Evolutionary conservation across 2,797 vertebrate species (phyloP), one percentile per base, ranked within the genome.

Genomic region (Tarsius wallacei): DNA sequence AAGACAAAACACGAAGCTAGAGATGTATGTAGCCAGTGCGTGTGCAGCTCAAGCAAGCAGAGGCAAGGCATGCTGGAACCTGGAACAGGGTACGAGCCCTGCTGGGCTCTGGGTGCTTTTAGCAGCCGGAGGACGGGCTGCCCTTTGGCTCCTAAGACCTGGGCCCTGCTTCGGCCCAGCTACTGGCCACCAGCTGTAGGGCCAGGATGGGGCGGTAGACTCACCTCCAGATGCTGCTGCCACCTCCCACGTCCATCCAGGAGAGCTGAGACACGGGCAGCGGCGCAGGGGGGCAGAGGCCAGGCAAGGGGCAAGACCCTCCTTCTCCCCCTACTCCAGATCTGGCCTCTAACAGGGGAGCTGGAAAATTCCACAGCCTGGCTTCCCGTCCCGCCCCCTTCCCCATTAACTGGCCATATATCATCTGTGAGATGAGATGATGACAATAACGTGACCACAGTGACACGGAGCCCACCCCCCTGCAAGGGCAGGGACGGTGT

Each of bases 11-110:
- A 24, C 0, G 63, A 80, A 96, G 96, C 97, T 92, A n/a, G 53
- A 90, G 81, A 6, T 17, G 47, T 83, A n/a, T 85, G 73, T 68
- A 66, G 94, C 90, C 47, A 33, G 93, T 47, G 93, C 82, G 0
- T 3, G 53, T 2, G 89, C 93, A 94, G 98, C 96, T 91, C 91
- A 96, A 97, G 98, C 98, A 96, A 98, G 98, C 97, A 61, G 97
- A 97, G 96, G 96, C 91, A 4, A 94, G 97, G 84, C 98, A 97
- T 98, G 98, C 97, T 88, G 93, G 94, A 9, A 91, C 26, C 49
- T 86, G 87, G 89, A 16, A 80, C 0, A 5, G 33, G 24, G 63
- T 19, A 63, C 51, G 36, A 77, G 55, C 77, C 81, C 82, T 59
- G 24, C 26, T 33, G 90, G 87, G 83, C 31, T 83, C 71, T 4